Conservation (phyloP, 2,888 invertebrate species). For the Eristalinus aeneus region DNA sequence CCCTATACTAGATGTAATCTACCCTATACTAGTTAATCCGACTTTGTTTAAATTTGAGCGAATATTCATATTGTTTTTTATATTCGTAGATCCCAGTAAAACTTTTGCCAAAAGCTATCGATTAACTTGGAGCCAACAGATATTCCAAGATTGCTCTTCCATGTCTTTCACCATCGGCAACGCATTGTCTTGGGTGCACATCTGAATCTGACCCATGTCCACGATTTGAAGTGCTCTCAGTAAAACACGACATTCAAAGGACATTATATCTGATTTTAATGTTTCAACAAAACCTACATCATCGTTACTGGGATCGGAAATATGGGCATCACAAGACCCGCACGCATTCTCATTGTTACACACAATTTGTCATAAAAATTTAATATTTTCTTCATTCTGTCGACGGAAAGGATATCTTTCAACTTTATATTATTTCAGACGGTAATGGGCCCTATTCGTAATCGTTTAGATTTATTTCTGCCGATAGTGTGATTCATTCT, state of each 20-base stretch:
- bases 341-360: slow-evolving; percentile 45
- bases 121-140: neutral
- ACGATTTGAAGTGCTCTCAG: neutral
- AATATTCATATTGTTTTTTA: too few species aligned
- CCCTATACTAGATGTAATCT: too few species aligned
- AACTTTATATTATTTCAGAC: slow-evolving; percentile 49
- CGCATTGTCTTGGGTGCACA: neutral
- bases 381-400: slow-evolving; percentile 37
- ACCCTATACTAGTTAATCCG: too few species aligned
- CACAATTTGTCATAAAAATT: slow-evolving; percentile 56
- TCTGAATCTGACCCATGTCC: neutral
- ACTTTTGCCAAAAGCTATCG: neutral
- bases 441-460: slow-evolving; percentile 55
- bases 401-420: slow-evolving; percentile 43
- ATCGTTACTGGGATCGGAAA: slow-evolving; percentile 21
- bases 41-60: too few species aligned
- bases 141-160: too few species aligned
- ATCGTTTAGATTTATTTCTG: slow-evolving; percentile 61
- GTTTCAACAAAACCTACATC: slow-evolving; percentile 9
- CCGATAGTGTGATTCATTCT: slow-evolving; percentile 47
- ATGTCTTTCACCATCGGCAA: neutral
- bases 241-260: slow-evolving; percentile 22
- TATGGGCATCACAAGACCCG: neutral
- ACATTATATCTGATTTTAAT: slow-evolving; percentile 41
- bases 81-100: neutral